Evolutionary conservation across 2,888 invertebrate genomes (phyloP), one percentile per base, ranked within the genome.

Genomic region (Pandemis corylana): DNA sequence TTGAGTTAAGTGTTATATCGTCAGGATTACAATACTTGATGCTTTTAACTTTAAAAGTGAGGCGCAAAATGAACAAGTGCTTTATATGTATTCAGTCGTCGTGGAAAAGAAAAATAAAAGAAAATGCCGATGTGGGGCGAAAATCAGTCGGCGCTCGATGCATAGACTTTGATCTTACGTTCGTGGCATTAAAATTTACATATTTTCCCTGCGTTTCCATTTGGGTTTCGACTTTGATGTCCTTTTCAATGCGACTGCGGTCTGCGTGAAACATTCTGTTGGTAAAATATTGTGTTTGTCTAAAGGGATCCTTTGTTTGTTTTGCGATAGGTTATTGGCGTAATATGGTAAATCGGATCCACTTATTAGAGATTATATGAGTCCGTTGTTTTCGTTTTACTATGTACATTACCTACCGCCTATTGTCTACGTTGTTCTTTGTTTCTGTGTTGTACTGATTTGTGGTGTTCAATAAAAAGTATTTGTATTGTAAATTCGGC

Each of bases 151-250:
- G 78, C 81, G 76, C 74, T 77, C 78, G 76, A 71, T 71, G 75
- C 76, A 80, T 77, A 76, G 77, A 84, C 94, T 94, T 93, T 94
- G 93, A 94, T 94, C 91, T 90, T 81, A 79, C 81, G 83, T 85
- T 83, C 82, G 85, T 82, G 85, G 87, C 85, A 89, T 92, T 91
- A 90, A 86, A 91, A 94, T 94, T 94, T 93, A 93, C 94, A 94
- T 94, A 93, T 90, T 89, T 90, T 86, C 87, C 81, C 80, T 81
- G 78, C 80, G 82, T 86, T 85, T 87, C 86, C 88, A 89, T 93
- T 92, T 89, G 87, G 83, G 77, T 87, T 86, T 80, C 82, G 83
- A 83, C 92, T 94, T 94, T 93, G 93, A 93, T 92, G 90, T 92
- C 84, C 87, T 87, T 88, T 87, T 82, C 85, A 82, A 84, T 85